Evolutionary conservation across 2,113 vertebrate species (phyloP), one percentile per base, ranked within the genome.

Genomic region (Narcine bancroftii): DNA sequence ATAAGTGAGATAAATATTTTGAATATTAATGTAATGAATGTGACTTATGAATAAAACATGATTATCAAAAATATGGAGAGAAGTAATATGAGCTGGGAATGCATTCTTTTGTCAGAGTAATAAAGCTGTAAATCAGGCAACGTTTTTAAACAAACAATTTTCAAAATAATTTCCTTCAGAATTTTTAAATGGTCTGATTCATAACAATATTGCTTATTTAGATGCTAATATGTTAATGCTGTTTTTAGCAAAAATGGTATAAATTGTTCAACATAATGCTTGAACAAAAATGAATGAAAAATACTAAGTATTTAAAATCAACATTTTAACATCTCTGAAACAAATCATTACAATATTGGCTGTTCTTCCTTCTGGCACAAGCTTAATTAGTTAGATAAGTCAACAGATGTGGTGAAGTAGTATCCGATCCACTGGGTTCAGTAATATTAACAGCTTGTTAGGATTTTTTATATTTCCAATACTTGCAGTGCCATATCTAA

Each of bases 1-100:
- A 87, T 87, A 87, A 87, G 53, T 63, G n/a, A 87, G 81, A 60
- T 87, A 87, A 87, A 87, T 87, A 87, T 87, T 87, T 60, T 13
- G 81, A 87, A 87, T 87, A 60, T 87, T 87, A 87, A 87, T 87
- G 33, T 36, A 63, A 63, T 36, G 6, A n/a, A 60, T 60, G n/a
- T 36, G n/a, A n/a, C 53, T 83, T 47, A 63, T 87, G 53, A 56
- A 87, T 87, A 63, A 87, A 87, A 42, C 33, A 87, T 87, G 81
- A 63, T 36, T 21, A 36, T 60, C n/a, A 63, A 53, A 87, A 63
- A 60, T 36, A 36, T 56, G 53, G 33, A 85, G 56, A 60, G 33
- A 53, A 36, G n/a, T 63, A 87, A 87, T 63, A 60, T 83, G 79
- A 60, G 81, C 19, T 87, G 36, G 17, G 81, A 87, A 85, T 60